Evolutionary conservation across 1,140 invertebrate species (phyloP).

Genomic region (Melitaea cinxia): DNA sequence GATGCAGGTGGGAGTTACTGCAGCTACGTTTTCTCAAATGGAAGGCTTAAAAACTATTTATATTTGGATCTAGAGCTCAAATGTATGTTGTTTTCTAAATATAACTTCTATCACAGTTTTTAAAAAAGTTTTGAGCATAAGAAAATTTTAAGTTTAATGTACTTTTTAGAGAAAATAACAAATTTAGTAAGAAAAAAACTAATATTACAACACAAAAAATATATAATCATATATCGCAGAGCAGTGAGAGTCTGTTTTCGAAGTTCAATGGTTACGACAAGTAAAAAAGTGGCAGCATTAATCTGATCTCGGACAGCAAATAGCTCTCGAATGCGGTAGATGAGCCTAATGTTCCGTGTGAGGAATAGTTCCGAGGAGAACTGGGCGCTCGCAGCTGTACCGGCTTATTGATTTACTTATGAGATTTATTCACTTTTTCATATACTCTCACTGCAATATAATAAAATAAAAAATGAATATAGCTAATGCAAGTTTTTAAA

Average conservation of each 20-base stretch:
- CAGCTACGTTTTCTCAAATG: background rate
- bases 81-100: background rate
- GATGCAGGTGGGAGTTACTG: slow-evolving; percentile 5
- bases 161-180: no score
- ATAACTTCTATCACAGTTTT: background rate
- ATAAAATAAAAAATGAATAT: no score
- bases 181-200: no score
- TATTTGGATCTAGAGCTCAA: background rate
- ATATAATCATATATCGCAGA: background rate
- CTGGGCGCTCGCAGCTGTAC: slow-evolving; percentile 24
- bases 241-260: background rate
- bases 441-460: slow-evolving; percentile 5
- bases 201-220: no score
- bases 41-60: slow-evolving; percentile 3
- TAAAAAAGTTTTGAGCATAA: background rate
- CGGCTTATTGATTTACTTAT: slow-evolving; percentile 28
- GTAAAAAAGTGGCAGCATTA: slow-evolving; percentile 74
- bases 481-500: background rate
- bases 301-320: slow-evolving; percentile 72
- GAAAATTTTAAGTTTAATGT: no score
- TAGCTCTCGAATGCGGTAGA: slow-evolving; percentile 71
- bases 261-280: slow-evolving; percentile 17
- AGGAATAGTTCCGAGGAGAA: slow-evolving; percentile 66
- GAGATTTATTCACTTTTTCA: slow-evolving; percentile 31
- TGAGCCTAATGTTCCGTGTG: slow-evolving; percentile 73